Conservation (phyloP, 2,888 invertebrate genomes). For the Cremastinae sp. region DNA sequence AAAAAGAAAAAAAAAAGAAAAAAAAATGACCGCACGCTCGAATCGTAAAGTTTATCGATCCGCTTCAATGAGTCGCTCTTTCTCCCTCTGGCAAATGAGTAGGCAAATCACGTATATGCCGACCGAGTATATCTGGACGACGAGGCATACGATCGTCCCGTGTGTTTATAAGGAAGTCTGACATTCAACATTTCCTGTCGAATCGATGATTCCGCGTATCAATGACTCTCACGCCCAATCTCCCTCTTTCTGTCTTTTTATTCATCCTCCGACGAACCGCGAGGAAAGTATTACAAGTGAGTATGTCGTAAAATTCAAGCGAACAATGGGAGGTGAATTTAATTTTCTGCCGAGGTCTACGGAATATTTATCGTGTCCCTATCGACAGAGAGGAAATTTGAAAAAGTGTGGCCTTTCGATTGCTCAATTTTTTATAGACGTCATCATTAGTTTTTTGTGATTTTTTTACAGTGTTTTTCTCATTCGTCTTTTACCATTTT, state of each 20-base stretch:
- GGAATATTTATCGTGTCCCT: no score
- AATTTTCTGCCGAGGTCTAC: no score
- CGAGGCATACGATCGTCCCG: constrained; percentile 39
- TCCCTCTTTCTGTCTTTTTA: neutral
- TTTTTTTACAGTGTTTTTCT: no score
- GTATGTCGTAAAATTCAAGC: no score
- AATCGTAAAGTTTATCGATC: constrained; percentile 60
- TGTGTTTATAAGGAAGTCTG: constrained; percentile 20
- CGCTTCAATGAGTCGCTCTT: constrained; percentile 44
- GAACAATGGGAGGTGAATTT: no score
- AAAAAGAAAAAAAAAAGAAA: constrained; percentile 42
- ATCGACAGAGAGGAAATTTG: no score
- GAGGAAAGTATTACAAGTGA: no score
- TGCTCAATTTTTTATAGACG: no score
- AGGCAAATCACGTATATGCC: constrained; percentile 60
- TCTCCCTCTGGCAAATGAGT: constrained; percentile 37
- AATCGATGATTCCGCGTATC: constrained; percentile 52
- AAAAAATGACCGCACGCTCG: constrained; percentile 38
- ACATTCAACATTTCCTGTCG: constrained; percentile 60
- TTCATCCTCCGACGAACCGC: neutral
- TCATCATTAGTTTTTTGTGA: no score
- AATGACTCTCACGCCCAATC: constrained; percentile 1
- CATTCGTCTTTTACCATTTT: no score
- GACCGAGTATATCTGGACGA: constrained; percentile 40
- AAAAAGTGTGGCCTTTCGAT: no score